Conservation (phyloP, 2,113 vertebrate genomes). For the Callorhinus ursinus region DNA sequence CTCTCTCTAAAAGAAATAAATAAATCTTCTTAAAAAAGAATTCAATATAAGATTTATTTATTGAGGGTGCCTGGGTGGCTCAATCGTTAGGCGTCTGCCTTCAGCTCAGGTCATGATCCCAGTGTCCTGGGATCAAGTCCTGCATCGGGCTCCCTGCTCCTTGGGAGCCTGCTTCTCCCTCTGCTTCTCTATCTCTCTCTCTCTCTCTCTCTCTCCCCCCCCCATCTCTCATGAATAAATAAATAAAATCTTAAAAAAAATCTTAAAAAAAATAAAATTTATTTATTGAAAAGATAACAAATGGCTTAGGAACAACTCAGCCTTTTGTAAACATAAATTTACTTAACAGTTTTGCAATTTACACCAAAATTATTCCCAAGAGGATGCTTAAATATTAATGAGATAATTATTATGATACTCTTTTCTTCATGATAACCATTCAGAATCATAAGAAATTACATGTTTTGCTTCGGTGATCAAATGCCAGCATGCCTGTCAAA, state of each 20-base stretch:
- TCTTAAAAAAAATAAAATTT: neutral
- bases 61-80: neutral
- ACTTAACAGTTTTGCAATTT: neutral
- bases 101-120: no score
- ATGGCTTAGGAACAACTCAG: neutral
- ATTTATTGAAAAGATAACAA: neutral
- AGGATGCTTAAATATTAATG: neutral
- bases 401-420: neutral
- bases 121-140: no score
- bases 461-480: neutral
- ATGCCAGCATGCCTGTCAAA: neutral
- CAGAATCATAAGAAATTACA: neutral
- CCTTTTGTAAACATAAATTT: neutral
- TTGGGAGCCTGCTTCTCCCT: no score
- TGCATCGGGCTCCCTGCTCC: no score
- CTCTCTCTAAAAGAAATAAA: neutral
- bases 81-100: no score
- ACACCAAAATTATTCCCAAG: slow-evolving; percentile 11
- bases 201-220: no score
- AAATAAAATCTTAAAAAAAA: no score
- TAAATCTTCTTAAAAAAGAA: neutral
- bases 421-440: neutral
- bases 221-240: no score
- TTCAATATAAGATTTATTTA: neutral
- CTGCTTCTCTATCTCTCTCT: no score